Base-by-base conservation (phyloP, 2,888 invertebrate genomes). In the Heliconius sara region DNA sequence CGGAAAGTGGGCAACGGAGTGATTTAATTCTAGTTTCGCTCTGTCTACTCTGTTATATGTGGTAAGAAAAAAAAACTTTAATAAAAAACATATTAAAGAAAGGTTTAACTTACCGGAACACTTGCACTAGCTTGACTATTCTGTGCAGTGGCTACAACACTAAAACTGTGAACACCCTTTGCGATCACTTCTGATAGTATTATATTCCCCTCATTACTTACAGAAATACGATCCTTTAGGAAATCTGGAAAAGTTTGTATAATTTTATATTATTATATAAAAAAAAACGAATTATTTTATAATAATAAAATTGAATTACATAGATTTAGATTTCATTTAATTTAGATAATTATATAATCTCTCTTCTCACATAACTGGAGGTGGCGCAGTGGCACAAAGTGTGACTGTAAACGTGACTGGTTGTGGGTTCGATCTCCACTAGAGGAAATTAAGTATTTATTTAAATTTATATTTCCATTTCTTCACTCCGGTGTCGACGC, bases 201-300 rank as follows among this genome's bases (percentile, higher is more conserved):
- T n/a, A 95, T 82, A 83, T 91, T 91, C 19, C 95, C 95, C 10
- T 86, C 86, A 67, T 84, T 86, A 83, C 88, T 91, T 81, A 95
- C 86, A 73, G 89, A 88, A 19, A 95, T 80, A 25, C 91, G 89
- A 30, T 89, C 86, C 75, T 84, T 87, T 60, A 95, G 90, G 82
- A 93, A 90, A 30, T 83, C 95, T 95, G 85, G 87, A 89, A 83
- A 16, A n/a, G 13, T 16, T 78, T n/a, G 76, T 43, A 71, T 19
- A 27, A 65, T 65, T 30, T 30, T 30, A 30, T 30, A 30, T 30
- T 27, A 27, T 27, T 27, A 16, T 7, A 27, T 25, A n/a, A 5
- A 63, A 25, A 63, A 10, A 4, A 25, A 63, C 13, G 10, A n/a
- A n/a, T n/a, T n/a, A 60, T 60, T n/a, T 60, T 60, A 60, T 60